phyloP scores from a whole-genome alignment of 2,888 invertebrate species.

The Willowsia nigromaculata region DNA sequence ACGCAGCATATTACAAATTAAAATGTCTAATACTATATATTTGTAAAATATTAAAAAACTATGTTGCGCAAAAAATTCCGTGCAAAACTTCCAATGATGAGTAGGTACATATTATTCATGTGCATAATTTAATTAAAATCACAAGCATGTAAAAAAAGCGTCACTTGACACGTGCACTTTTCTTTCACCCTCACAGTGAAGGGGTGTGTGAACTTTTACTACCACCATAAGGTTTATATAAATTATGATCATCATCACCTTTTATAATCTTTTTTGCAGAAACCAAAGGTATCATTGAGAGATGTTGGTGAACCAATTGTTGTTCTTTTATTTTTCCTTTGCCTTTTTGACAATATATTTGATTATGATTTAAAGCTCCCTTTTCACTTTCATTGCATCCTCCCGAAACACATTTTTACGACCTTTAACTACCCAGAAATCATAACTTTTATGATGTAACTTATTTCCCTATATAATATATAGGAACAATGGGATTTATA shows the following conservation, averaged over 20 bases:
- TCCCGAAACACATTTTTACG: conserved; percentile 39
- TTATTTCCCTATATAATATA: conserved; percentile 9
- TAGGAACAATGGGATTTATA: conserved; percentile 40
- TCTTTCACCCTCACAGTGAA: background rate
- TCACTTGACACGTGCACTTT: background rate
- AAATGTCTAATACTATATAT: too few relatives aligned
- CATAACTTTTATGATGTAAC: conserved; percentile 44
- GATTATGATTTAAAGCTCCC: conserved; percentile 40
- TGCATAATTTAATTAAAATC: background rate
- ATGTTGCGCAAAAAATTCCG: too few relatives aligned
- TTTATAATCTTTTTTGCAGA: background rate
- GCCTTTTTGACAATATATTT: conserved; percentile 19
- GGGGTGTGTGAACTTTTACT: conserved; percentile 4
- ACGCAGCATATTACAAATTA: too few relatives aligned
- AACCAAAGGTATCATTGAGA: background rate
- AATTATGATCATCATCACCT: background rate
- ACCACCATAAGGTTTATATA: background rate
- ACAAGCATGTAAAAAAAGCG: background rate
- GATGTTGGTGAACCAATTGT: background rate
- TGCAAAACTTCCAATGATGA: too few relatives aligned
- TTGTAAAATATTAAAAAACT: too few relatives aligned
- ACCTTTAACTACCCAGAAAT: conserved; percentile 48
- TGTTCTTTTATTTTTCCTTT: background rate
- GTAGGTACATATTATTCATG: too few relatives aligned
- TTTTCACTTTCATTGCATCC: conserved; percentile 26